Percentiles rank a stretch among this genome's conserved stretches.
Evolutionary conservation across 2,888 invertebrate species (phyloP).

Genomic region (Drosophila anceps): DNA sequence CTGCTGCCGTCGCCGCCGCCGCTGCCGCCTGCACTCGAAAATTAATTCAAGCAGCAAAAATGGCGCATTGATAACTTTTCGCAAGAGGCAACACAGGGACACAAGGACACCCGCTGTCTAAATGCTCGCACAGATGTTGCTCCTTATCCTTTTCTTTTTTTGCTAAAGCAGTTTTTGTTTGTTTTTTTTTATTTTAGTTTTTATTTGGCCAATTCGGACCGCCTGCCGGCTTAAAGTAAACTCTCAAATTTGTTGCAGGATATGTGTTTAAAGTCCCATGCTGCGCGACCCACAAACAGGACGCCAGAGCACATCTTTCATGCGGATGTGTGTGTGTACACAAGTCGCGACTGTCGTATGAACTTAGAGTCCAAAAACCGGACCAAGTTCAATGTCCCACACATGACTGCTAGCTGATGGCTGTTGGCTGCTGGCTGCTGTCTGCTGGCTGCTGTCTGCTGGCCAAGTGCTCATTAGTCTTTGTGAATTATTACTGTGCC

Average conservation of each 20-base stretch:
- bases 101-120: conserved; percentile 51
- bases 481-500: conserved; percentile 27
- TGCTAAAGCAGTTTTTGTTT: conserved; percentile 10
- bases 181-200: not conserved
- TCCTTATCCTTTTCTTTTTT: not conserved
- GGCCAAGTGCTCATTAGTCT: conserved; percentile 19
- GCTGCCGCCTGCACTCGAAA: conserved; percentile 42
- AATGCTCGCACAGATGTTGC: conserved; percentile 70
- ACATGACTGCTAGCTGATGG: not conserved
- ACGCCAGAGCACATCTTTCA: conserved; percentile 25
- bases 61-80: conserved; percentile 72
- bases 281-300: conserved; percentile 36
- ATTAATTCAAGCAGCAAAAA: conserved; percentile 78
- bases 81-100: conserved; percentile 37
- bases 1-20: not conserved
- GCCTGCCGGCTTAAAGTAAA: conserved; percentile 56
- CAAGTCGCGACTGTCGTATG: conserved; percentile 25
- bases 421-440: not conserved
- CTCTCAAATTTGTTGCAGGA: conserved; percentile 52
- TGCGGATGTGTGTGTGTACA: not conserved
- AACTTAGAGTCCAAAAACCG: conserved; percentile 17
- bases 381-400: conserved; percentile 65
- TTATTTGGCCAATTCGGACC: conserved; percentile 51
- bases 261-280: conserved; percentile 48
- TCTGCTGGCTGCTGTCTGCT: not conserved